These are phyloP conservation scores for Aegotheles bennettii DNA, from an alignment of 2,113 vertebrate genomes.

Conservation along the genomic window DNA sequence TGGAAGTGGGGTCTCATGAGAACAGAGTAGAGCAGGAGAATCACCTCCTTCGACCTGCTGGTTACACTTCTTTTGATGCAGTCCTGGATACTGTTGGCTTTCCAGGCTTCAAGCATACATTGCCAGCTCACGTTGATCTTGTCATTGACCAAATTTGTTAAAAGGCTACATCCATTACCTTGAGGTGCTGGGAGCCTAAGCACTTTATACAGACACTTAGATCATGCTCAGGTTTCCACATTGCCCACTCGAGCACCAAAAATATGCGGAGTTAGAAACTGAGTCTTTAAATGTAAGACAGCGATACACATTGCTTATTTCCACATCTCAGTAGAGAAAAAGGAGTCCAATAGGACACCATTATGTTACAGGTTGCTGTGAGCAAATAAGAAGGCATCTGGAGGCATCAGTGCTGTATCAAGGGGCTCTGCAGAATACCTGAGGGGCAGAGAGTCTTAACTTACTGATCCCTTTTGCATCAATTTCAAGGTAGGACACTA, in stretches of 20 bases:
- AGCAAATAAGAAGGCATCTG: neutral
- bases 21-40: too few species aligned
- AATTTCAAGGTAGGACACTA: neutral
- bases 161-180: neutral
- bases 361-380: neutral
- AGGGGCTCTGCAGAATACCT: neutral
- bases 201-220: neutral
- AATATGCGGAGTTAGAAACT: neutral
- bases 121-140: too few species aligned
- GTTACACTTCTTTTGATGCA: too few species aligned
- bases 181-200: neutral
- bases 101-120: too few species aligned
- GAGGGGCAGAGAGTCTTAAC: neutral
- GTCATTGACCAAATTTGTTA: too few species aligned
- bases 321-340: neutral
- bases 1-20: too few species aligned
- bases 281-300: neutral
- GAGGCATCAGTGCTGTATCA: neutral
- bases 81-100: too few species aligned
- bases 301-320: neutral
- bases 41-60: too few species aligned
- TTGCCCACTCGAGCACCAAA: rapidly evolving
- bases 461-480: neutral
- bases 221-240: neutral
- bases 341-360: rapidly evolving